Percentiles rank a stretch among this genome's conserved stretches.
These are phyloP conservation scores for Agonopterix heracliana DNA, from an alignment of 2,888 invertebrate species.

Conservation along the genomic window DNA sequence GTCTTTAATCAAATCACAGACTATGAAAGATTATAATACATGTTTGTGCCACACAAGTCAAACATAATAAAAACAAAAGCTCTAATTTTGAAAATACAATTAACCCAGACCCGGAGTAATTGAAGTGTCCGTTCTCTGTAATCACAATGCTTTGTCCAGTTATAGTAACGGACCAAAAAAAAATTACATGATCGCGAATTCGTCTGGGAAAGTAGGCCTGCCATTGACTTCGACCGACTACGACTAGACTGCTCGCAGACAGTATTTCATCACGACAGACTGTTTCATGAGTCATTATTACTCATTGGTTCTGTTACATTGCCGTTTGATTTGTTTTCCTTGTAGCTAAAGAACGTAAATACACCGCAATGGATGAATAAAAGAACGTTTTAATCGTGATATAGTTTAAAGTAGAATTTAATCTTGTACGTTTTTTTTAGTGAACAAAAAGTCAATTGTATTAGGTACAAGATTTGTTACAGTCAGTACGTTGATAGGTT, in stretches of 20 bases:
- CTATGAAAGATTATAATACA: too few species aligned
- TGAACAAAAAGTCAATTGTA: conserved; percentile 7
- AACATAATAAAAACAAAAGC: conserved; percentile 6
- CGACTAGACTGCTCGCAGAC: conserved; percentile 52
- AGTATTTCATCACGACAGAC: conserved; percentile 3
- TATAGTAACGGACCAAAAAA: conserved; percentile 50
- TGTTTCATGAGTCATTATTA: background rate
- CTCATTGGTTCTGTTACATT: too few species aligned
- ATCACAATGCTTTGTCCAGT: conserved; percentile 54
- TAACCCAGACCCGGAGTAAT: conserved; percentile 45
- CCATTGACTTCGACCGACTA: conserved; percentile 56
- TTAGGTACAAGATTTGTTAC: background rate
- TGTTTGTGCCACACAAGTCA: too few species aligned
- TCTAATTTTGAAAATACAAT: conserved; percentile 35
- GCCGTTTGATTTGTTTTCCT: too few species aligned
- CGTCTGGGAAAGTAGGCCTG: conserved; percentile 64
- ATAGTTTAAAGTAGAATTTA: background rate
- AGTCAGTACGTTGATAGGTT: background rate
- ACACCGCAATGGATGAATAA: background rate
- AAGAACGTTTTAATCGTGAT: background rate
- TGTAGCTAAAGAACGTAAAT: too few species aligned
- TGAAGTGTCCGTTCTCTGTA: conserved; percentile 39
- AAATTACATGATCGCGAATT: conserved; percentile 46
- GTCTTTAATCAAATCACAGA: too few species aligned
- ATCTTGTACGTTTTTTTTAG: background rate